These are phyloP conservation scores for Watsonalla binaria DNA, from an alignment of 2,888 invertebrate species.

Conservation along the genomic window DNA sequence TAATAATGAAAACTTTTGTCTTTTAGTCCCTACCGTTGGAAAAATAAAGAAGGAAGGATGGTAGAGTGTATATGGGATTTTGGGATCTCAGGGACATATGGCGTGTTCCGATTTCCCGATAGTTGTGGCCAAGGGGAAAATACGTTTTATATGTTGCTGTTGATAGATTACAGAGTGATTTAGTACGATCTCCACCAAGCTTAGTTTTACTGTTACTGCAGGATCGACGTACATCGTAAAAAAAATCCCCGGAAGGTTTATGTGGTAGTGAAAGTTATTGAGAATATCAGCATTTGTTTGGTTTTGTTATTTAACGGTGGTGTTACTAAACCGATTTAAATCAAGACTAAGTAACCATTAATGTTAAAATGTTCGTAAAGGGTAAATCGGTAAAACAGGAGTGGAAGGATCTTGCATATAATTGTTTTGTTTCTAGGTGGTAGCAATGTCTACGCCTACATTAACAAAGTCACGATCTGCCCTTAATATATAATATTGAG, in stretches of 20 bases:
- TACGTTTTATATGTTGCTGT: conserved; percentile 26
- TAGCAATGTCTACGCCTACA: too few species aligned
- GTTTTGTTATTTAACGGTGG: not conserved
- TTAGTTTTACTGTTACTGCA: conserved; percentile 17
- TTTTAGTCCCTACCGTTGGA: conserved; percentile 16
- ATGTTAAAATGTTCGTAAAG: too few species aligned
- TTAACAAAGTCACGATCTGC: too few species aligned
- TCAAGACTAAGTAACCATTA: too few species aligned
- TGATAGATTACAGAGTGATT: conserved; percentile 25
- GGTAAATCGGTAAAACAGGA: too few species aligned
- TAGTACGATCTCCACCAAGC: conserved; percentile 17
- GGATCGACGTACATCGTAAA: conserved; percentile 9
- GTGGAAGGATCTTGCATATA: too few species aligned
- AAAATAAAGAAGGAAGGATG: conserved; percentile 21
- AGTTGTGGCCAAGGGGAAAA: conserved; percentile 16
- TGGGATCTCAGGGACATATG: conserved; percentile 7
- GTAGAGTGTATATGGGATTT: conserved; percentile 7
- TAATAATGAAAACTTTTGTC: conserved; percentile 16
- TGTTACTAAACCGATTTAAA: not conserved
- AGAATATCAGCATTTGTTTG: not conserved
- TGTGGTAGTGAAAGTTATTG: not conserved
- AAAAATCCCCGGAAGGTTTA: not conserved
- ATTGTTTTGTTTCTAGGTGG: too few species aligned
- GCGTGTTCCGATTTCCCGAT: conserved; percentile 9
- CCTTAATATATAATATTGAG: too few species aligned